These are phyloP conservation scores for Volucella bombylans DNA, from an alignment of 2,888 invertebrate species.

Conservation along the genomic window DNA sequence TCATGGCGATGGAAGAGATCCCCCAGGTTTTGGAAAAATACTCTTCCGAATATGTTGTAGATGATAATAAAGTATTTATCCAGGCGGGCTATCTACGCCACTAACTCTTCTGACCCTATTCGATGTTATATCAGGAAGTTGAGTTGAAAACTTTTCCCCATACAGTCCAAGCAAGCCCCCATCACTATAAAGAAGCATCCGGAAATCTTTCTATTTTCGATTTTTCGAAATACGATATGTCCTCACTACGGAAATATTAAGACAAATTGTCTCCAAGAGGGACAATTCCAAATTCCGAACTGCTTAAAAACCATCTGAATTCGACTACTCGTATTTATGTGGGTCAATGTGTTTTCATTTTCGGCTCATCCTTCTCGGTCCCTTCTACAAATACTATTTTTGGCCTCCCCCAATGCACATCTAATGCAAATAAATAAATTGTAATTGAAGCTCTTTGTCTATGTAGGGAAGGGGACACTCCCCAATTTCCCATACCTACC, in stretches of 20 bases:
- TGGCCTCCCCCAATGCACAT: conserved; percentile 21
- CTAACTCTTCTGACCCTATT: no score
- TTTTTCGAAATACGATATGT: conserved; percentile 20
- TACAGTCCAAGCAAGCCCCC: no score
- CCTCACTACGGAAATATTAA: conserved; percentile 43
- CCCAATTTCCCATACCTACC: conserved; percentile 39
- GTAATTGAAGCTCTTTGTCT: conserved; percentile 65
- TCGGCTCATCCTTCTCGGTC: neutral
- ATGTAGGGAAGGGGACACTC: neutral
- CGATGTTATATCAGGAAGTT: no score
- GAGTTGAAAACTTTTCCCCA: no score
- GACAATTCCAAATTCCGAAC: conserved; percentile 19
- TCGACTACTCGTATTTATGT: conserved; percentile 19
- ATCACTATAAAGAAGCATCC: no score
- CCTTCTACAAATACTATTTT: neutral
- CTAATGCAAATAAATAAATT: conserved; percentile 66
- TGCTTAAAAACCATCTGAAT: no score
- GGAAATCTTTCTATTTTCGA: neutral
- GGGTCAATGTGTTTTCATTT: conserved; percentile 55
- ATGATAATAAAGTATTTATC: no score
- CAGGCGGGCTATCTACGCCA: no score
- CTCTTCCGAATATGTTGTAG: no score
- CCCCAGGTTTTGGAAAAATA: no score
- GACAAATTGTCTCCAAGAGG: conserved; percentile 56
- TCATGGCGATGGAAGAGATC: no score